Conservation (phyloP, 2,113 vertebrate species). For the Zosterops japonicus region DNA sequence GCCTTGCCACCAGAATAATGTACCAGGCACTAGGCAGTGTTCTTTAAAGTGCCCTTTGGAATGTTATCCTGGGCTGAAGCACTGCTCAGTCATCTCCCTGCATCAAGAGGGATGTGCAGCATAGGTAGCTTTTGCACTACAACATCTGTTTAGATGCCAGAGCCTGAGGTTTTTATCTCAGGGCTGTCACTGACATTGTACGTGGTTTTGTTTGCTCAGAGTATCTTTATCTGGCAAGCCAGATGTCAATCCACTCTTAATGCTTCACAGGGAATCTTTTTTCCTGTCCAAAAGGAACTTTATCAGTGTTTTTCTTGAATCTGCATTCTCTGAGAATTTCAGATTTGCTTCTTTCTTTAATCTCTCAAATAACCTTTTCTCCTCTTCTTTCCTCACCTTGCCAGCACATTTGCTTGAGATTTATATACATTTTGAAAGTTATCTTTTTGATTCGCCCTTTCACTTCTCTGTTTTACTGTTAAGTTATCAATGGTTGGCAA, state of each 20-base stretch:
- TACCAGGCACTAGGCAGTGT: neutral
- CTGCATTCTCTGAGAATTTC: slow-evolving; percentile 12
- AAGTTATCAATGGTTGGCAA: neutral
- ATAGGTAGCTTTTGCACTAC: neutral
- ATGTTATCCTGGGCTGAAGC: neutral
- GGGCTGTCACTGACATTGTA: neutral
- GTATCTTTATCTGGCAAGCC: slow-evolving; percentile 45
- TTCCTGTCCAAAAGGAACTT: slow-evolving; percentile 22
- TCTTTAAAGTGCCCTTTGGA: neutral
- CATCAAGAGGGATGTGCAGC: neutral
- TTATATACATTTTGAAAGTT: neutral
- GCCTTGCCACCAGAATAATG: neutral
- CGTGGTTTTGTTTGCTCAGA: slow-evolving; percentile 20
- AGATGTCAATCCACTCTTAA: slow-evolving; percentile 20
- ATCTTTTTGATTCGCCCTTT: neutral
- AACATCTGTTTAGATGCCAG: neutral
- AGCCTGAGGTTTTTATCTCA: neutral
- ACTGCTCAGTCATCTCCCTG: neutral
- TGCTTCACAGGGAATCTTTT: slow-evolving; percentile 17
- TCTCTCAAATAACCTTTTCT: slow-evolving; percentile 18
- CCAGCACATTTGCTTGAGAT: neutral
- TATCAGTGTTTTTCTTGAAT: slow-evolving; percentile 35
- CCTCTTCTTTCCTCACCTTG: neutral
- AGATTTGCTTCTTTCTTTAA: slow-evolving; percentile 10
- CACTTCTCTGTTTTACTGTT: neutral